Base-by-base conservation (phyloP, 2,113 vertebrate species). In the Clarias batrachus region DNA sequence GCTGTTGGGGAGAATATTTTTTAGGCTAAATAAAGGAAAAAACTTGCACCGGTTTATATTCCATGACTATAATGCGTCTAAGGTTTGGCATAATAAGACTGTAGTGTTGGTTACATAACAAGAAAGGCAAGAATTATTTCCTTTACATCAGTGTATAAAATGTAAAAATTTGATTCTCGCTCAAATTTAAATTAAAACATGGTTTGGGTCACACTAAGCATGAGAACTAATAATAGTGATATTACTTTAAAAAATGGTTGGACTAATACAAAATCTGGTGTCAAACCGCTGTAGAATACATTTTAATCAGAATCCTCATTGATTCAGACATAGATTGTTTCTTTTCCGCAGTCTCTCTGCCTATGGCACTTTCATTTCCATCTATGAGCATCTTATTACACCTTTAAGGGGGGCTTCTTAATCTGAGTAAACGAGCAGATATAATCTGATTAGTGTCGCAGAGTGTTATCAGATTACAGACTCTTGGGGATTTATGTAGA, bases 361-460 rank as follows among this genome's bases (percentile, higher is more conserved):
- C 70, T 48, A 23, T 12, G 19, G 19, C 27, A 54, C 30, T 41
- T 54, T 74, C 70, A 52, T 65, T 78, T 21, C 21, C 33, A 19
- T 52, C 37, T 25, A 27, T 21, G 16, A 33, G 65, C 13, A 21
- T 52, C 37, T 52, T 41, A 27, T 52, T 76, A 59, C 33, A n/a
- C 54, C 33, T 74, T 37, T 85, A 48, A 33, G 33, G 70, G 59
- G 6, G 1, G 59, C 27, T 52, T 62, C 16, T 65, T 77, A 77
- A 85, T 63, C 56, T 27, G 73, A 62, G 23, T 56, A 78, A 77
- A 78, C 30, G 25, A 77, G 57, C 83, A 65, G 56, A 76, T 76
- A 17, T 76, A 62, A 84, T 84, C 71, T 54, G 37, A 78, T 85
- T 77, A 66, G 19, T 7, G 16, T 9, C 33, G 73, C 52, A 54